Conservation (phyloP, 2,888 invertebrate genomes). For the Nemotelus nigrinus region DNA sequence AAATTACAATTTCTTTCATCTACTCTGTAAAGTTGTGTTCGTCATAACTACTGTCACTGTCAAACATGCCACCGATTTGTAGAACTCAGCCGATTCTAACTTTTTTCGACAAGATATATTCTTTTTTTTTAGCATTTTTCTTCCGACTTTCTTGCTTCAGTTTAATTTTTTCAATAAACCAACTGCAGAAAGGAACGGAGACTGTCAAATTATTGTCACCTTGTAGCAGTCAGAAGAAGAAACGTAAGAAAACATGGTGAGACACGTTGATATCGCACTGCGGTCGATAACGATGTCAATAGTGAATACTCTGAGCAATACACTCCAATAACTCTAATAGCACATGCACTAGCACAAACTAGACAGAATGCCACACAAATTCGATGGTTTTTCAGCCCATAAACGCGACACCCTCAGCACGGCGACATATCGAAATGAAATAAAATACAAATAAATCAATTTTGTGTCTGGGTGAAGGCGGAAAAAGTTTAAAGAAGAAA, state of each 20-base stretch:
- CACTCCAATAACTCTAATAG: not conserved
- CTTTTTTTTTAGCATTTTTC: slow-evolving; percentile 12
- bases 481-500: not conserved
- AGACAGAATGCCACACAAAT: slow-evolving; percentile 19
- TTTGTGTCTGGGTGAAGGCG: slow-evolving; percentile 44
- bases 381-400: slow-evolving; percentile 47
- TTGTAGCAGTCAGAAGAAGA: not conserved
- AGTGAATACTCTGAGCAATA: not conserved
- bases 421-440: slow-evolving; percentile 49
- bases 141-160: not conserved
- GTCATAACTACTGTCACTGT: not conserved
- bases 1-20: too few species aligned
- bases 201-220: slow-evolving; percentile 42
- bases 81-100: slow-evolving; percentile 1
- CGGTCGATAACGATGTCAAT: not conserved
- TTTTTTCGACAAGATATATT: slow-evolving; percentile 24
- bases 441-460: slow-evolving; percentile 52
- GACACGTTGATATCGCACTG: not conserved
- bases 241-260: not conserved
- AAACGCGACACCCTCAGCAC: slow-evolving; percentile 48
- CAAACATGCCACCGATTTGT: slow-evolving; percentile 7
- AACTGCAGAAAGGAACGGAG: not conserved
- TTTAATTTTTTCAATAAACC: not conserved
- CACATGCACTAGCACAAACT: slow-evolving; percentile 16
- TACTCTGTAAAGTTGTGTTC: not conserved